phyloP scores from a whole-genome alignment of 2,888 invertebrate genomes.

The Drosophila peninsularis region DNA sequence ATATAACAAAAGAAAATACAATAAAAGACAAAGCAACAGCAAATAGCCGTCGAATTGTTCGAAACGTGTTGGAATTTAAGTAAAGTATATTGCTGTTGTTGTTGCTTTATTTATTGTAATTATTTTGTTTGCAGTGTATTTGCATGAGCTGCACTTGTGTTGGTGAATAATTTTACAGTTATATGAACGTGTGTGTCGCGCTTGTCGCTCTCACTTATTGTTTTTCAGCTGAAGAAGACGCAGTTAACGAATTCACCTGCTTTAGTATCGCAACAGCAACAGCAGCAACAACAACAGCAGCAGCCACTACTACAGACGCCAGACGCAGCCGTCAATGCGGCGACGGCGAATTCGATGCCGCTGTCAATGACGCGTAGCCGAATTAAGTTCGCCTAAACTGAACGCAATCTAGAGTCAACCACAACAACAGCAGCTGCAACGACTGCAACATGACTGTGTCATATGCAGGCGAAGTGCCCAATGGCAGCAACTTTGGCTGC shows the following conservation, averaged over 20 bases:
- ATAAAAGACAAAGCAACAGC: slow-evolving; percentile 32
- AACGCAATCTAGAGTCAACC: slow-evolving; percentile 13
- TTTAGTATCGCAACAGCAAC: slow-evolving; percentile 26
- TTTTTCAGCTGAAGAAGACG: slow-evolving; percentile 58
- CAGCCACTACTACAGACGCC: slow-evolving; percentile 1
- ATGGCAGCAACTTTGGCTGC: slow-evolving; percentile 96
- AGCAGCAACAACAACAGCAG: slow-evolving; percentile 9
- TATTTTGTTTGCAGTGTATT: slow-evolving; percentile 66
- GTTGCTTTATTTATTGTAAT: slow-evolving; percentile 11
- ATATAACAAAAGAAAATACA: slow-evolving; percentile 33
- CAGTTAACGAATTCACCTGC: slow-evolving; percentile 48
- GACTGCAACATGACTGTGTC: slow-evolving; percentile 91
- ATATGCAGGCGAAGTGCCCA: slow-evolving; percentile 95
- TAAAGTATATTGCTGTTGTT: slow-evolving; percentile 43
- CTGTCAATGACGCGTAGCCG: slow-evolving; percentile 65
- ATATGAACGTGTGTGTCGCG: slow-evolving; percentile 57
- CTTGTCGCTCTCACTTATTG: slow-evolving; percentile 47
- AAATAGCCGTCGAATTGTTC: slow-evolving; percentile 50
- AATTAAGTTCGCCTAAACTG: slow-evolving; percentile 54
- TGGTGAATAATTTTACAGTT: slow-evolving; percentile 68
- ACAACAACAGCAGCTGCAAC: slow-evolving; percentile 21
- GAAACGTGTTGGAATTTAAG: slow-evolving; percentile 74
- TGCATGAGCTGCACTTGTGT: slow-evolving; percentile 70
- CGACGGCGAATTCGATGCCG: slow-evolving; percentile 34
- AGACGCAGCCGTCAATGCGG: slow-evolving; percentile 36